Base-by-base conservation (phyloP, 2,113 vertebrate genomes). In the Macquaria australasica region DNA sequence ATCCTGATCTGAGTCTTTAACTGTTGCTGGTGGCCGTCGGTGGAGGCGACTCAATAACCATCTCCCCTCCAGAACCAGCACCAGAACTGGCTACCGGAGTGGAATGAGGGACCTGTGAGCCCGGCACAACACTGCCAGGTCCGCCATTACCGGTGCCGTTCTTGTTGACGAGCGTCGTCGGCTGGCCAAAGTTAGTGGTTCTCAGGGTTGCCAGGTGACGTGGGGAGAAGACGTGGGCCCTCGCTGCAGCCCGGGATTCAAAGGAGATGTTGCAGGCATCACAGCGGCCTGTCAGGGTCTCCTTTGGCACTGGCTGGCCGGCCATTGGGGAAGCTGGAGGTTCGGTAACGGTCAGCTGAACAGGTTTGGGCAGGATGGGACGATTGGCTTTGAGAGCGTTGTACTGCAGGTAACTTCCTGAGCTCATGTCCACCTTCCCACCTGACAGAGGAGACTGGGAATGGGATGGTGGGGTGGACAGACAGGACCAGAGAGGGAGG, bases 171-270 rank as follows among this genome's bases (percentile, higher is more conserved):
- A 95, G 91, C 0, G 94, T 85, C 0, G 92, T 78, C 0, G 93
- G 95, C 87, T 96, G 95, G 89, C 96, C 95, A 92, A 96, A 96
- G 94, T 96, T 96, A 92, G 95, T 95, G 94, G 95, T 95, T 94
- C 93, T 95, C 86, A 98, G 94, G 72, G 96, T 97, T 81, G 97
- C 96, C 77, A 98, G 93, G 67, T 98, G 97, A 73, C 95, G 95
- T 0, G 95, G 94, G 21, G 97, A 97, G 91, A 98, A 98, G 89
- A 98, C 97, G 23, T 98, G 97, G 84, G 96, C 96, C 59, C 97
- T 96, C 11, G 96, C 97, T 14, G 97, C 97, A 14, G 97, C 96
- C 6, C 97, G 96, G 87, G 97, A 97, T 83, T 97, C 97, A 64
- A 97, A 98, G 58, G 96, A 95, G 79, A 96, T 86, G 0, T 95